Evolutionary conservation across 1,140 invertebrate species (phyloP), one percentile per base, ranked within the genome.

Genomic region (Alviniconcha marisindica): DNA sequence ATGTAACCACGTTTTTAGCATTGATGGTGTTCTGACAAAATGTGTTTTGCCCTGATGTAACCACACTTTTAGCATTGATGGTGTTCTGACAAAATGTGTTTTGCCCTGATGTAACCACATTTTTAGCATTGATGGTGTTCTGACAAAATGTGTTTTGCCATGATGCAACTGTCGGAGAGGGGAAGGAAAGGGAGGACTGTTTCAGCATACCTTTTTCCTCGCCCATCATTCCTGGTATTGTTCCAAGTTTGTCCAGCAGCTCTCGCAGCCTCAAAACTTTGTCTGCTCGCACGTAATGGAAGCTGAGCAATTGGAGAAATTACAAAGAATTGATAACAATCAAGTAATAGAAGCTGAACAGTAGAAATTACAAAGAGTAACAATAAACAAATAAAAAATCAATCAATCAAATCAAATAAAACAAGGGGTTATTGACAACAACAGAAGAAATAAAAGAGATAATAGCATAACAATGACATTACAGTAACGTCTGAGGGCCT

Each of bases 251-350:
- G 91, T 98, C 97, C 48, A 99, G 94, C 71, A 98, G 93, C 84
- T 95, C 96, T 77, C 98, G 94, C 48, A 99, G 94, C 92, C 98
- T 97, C 97, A 99, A 98, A n/a, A 99, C 97, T 87, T 97, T 95
- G 94, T 98, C 96, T 15, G 97, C 97, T 88, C 96, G 95, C 28
- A 99, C 98, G 94, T 96, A 99, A 82, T 97, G 94, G 92, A 97
- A 96, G 89, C 94, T 94, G 83, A 84, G 40, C n/a, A 83, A 84
- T n/a, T n/a, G n/a, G n/a, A n/a, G n/a, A n/a, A n/a, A n/a, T n/a
- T n/a, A n/a, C n/a, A n/a, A n/a, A n/a, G 12, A 74, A 51, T 3
- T 38, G 33, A 36, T 40, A 5, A 60, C 40, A 18, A 15, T 2
- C 69, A 10, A 60, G 3, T 71, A 7, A 2, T 2, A 36, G 66